Conservation (phyloP, 2,888 invertebrate species). For the Aleiodes leptofemur region DNA sequence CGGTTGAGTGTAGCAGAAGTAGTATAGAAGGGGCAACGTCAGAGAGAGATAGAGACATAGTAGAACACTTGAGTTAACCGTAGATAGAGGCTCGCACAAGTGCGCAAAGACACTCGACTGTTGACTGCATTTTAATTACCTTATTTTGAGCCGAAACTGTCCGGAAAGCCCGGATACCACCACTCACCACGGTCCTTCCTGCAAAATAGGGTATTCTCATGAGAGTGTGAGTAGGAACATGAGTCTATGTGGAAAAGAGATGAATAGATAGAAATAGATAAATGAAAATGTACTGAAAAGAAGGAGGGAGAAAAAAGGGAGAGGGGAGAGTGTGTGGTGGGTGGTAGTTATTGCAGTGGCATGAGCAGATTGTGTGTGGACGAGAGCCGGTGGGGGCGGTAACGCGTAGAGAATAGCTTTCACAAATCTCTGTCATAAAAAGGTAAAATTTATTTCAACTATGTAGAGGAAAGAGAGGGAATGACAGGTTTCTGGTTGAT, state of each 20-base stretch:
- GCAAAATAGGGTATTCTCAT: slow-evolving; percentile 37
- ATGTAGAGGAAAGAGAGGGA: slow-evolving; percentile 46
- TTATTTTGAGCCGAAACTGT: slow-evolving; percentile 69
- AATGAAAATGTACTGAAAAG: slow-evolving; percentile 40
- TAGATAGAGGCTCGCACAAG: slow-evolving; percentile 25
- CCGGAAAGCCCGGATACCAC: slow-evolving; percentile 57
- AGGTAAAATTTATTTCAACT: slow-evolving; percentile 72
- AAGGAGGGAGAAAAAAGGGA: slow-evolving; percentile 38
- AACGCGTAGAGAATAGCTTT: slow-evolving; percentile 68
- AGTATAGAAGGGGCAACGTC: slow-evolving; percentile 29
- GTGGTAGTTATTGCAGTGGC: slow-evolving; percentile 44
- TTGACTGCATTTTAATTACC: slow-evolving; percentile 74
- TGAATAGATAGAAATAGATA: slow-evolving; percentile 55
- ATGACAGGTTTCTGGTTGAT: slow-evolving; percentile 38
- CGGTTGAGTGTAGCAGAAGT: slow-evolving; percentile 34
- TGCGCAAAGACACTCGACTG: slow-evolving; percentile 50
- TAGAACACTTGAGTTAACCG: slow-evolving; percentile 24
- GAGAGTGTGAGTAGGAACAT: slow-evolving; percentile 5
- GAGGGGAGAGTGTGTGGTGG: slow-evolving; percentile 38
- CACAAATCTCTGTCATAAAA: slow-evolving; percentile 75
- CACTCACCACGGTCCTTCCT: slow-evolving; percentile 32
- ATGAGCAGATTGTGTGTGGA: slow-evolving; percentile 42
- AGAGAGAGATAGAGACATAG: slow-evolving; percentile 20
- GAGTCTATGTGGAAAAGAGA: slow-evolving; percentile 30
- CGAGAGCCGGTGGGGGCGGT: slow-evolving; percentile 49